These are phyloP conservation scores for Alexandromys fortis DNA, from an alignment of 2,113 vertebrate genomes.

Conservation along the genomic window DNA sequence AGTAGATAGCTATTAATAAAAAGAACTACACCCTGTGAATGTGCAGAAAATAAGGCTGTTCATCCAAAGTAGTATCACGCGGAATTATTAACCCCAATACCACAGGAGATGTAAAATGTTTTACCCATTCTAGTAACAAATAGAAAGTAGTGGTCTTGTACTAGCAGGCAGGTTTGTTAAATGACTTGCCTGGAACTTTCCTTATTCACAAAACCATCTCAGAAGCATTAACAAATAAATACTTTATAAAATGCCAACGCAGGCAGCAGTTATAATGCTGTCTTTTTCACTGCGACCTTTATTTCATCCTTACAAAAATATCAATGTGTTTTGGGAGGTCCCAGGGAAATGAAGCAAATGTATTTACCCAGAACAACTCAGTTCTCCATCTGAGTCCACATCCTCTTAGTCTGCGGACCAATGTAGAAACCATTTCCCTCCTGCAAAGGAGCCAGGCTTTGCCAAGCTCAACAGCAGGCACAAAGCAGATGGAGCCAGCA, in stretches of 20 bases:
- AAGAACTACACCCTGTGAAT: background rate
- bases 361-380: slow-evolving; percentile 62
- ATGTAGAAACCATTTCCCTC: slow-evolving; percentile 63
- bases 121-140: slow-evolving; percentile 24
- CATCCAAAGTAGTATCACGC: background rate
- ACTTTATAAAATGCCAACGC: slow-evolving; percentile 43
- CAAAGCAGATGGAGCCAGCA: slow-evolving; percentile 22
- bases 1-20: background rate
- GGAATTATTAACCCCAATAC: slow-evolving; percentile 17
- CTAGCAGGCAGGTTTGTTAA: slow-evolving; percentile 21
- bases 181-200: slow-evolving; percentile 37
- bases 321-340: slow-evolving; percentile 57
- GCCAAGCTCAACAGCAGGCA: slow-evolving; percentile 70
- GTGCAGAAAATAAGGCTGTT: background rate
- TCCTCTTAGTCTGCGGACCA: slow-evolving; percentile 57
- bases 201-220: slow-evolving; percentile 50
- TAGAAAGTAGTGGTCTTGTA: background rate
- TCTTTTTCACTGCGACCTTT: slow-evolving; percentile 60
- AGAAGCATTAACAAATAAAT: slow-evolving; percentile 60
- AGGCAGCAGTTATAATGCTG: slow-evolving; percentile 41
- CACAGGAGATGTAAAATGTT: slow-evolving; percentile 13
- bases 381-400: slow-evolving; percentile 49
- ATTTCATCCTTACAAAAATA: slow-evolving; percentile 63
- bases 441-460: slow-evolving; percentile 57
- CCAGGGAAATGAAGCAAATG: slow-evolving; percentile 65